These are phyloP conservation scores for Acanthurus tractus DNA, from an alignment of 2,797 vertebrate genomes.

Conservation along the genomic window DNA sequence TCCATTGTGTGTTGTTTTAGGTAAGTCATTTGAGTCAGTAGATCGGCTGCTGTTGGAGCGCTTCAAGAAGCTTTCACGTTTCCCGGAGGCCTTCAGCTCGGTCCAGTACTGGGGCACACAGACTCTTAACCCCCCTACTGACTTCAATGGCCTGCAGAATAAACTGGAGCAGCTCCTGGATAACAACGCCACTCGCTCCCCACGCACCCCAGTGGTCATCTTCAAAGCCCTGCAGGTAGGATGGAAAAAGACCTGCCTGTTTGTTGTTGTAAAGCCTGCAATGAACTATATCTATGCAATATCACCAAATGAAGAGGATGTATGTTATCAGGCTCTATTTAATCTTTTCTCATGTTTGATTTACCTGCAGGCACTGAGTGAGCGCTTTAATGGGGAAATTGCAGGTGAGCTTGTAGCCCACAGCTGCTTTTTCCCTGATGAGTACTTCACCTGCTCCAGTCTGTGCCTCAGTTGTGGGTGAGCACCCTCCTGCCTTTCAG, in stretches of 20 bases:
- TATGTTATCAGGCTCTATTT: neutral
- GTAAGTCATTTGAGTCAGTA: constrained; percentile 90
- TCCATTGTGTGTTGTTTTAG: constrained; percentile 71
- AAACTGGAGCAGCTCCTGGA: constrained; percentile 93
- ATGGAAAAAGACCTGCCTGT: neutral
- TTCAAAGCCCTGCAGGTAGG: constrained; percentile 96
- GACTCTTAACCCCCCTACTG: constrained; percentile 94
- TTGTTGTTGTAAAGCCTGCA: neutral
- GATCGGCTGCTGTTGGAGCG: constrained; percentile 94
- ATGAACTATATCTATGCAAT: neutral
- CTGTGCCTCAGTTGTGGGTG: constrained; percentile 97
- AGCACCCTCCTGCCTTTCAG: constrained; percentile 67
- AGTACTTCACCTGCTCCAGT: constrained; percentile 98
- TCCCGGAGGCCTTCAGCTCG: constrained; percentile 97
- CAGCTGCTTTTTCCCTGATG: constrained; percentile 98
- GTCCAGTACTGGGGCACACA: constrained; percentile 96
- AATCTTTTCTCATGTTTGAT: constrained; percentile 11
- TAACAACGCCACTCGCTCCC: constrained; percentile 95
- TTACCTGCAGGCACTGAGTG: constrained; percentile 91
- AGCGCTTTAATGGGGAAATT: constrained; percentile 97
- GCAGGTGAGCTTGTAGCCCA: constrained; percentile 93
- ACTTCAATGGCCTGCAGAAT: constrained; percentile 91
- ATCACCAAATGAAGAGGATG: neutral
- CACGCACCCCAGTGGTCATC: constrained; percentile 92
- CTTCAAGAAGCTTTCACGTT: constrained; percentile 93